A percentile compares a stretch with the other conserved stretches of the same genome.
Evolutionary conservation across 1,140 invertebrate genomes (phyloP).

Genomic region (Eulimnadia texana): DNA sequence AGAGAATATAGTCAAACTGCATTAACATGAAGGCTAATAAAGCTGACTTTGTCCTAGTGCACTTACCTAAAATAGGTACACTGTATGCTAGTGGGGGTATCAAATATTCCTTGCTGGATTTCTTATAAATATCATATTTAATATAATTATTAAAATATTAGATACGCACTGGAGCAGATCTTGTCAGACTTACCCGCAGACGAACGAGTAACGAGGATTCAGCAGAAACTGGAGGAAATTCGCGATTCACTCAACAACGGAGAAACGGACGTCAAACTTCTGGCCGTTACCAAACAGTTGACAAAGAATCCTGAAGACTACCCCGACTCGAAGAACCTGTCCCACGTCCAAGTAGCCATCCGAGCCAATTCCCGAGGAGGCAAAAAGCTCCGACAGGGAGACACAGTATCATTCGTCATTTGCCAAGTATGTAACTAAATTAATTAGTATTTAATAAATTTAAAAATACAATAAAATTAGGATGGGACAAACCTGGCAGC

Average conservation of each 20-base stretch:
- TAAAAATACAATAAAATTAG: slow-evolving; percentile 21
- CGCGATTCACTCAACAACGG: slow-evolving; percentile 48
- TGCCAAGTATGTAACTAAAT: slow-evolving; percentile 47
- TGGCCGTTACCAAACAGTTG: slow-evolving; percentile 88
- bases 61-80: too few species aligned
- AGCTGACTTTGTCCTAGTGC: too few species aligned
- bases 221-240: slow-evolving; percentile 44
- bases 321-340: slow-evolving; percentile 61
- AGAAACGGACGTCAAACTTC: slow-evolving; percentile 54
- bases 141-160: slow-evolving; percentile 26
- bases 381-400: slow-evolving; percentile 75
- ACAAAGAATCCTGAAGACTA: slow-evolving; percentile 92
- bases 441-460: not conserved
- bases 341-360: slow-evolving; percentile 86
- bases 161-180: slow-evolving; percentile 63
- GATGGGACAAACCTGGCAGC: slow-evolving; percentile 62
- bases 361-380: slow-evolving; percentile 65
- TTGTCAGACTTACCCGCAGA: slow-evolving; percentile 63
- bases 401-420: slow-evolving; percentile 90
- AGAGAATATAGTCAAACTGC: too few species aligned
- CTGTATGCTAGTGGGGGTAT: too few species aligned
- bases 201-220: slow-evolving; percentile 70
- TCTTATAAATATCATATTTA: slow-evolving; percentile 14
- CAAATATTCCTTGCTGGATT: too few species aligned
- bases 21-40: too few species aligned